Percentiles rank a stretch among this genome's conserved stretches.
phyloP scores from a whole-genome alignment of 2,888 invertebrate species.

The Apodemia duryi region DNA sequence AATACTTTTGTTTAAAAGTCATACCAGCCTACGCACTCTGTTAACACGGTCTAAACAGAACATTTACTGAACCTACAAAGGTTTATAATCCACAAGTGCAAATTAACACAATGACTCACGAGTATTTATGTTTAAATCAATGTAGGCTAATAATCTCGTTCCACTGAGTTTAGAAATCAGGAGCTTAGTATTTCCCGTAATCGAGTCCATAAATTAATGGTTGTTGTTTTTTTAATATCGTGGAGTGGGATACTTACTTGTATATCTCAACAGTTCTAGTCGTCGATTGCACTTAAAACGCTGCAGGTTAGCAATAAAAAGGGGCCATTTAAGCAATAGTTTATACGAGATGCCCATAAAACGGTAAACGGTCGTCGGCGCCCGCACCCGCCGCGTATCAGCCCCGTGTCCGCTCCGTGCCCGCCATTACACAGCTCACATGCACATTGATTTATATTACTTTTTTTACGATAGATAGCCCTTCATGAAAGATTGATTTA shows the following conservation, averaged over 20 bases:
- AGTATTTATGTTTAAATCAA: neutral
- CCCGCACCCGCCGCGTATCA: neutral
- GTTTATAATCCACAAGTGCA: slow-evolving; percentile 9
- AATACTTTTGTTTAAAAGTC: neutral
- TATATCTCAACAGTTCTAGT: too few relatives aligned
- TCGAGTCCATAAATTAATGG: too few relatives aligned
- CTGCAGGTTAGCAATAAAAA: too few relatives aligned
- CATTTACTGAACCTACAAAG: slow-evolving; percentile 11
- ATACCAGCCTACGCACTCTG: neutral
- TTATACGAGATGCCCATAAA: neutral
- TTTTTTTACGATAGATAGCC: too few relatives aligned
- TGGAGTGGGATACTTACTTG: too few relatives aligned
- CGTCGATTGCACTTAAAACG: too few relatives aligned
- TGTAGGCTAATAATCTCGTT: too few relatives aligned
- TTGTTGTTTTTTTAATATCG: too few relatives aligned
- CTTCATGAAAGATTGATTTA: too few relatives aligned
- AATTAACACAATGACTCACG: slow-evolving; percentile 11
- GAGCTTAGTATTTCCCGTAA: too few relatives aligned
- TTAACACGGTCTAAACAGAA: slow-evolving; percentile 9
- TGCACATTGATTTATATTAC: too few relatives aligned
- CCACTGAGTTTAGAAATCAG: too few relatives aligned
- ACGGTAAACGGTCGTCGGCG: neutral
- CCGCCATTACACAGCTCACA: neutral
- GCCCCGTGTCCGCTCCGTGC: neutral
- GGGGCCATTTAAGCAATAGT: neutral